Evolutionary conservation across 1,140 invertebrate species (phyloP).

Genomic region (Leptopilina clavipes): DNA sequence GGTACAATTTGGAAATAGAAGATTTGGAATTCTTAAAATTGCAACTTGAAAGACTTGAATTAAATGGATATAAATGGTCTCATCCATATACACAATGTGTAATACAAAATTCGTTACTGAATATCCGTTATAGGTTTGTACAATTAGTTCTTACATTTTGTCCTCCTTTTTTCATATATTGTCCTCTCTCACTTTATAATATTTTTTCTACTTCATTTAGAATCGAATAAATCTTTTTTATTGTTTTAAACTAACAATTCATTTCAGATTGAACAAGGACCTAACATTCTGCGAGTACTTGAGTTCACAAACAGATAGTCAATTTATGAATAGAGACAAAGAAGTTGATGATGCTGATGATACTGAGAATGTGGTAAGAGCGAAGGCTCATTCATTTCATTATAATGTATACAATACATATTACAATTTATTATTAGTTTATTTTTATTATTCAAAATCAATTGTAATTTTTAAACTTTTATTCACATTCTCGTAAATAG

Average conservation of each 20-base stretch:
- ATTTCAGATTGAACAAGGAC: constrained; percentile 46
- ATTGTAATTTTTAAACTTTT: too few relatives aligned
- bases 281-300: constrained; percentile 50
- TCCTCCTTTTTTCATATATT: too few relatives aligned
- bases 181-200: too few relatives aligned
- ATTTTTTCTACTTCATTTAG: too few relatives aligned
- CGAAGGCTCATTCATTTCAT: too few relatives aligned
- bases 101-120: constrained; percentile 84
- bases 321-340: constrained; percentile 38
- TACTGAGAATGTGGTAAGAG: constrained; percentile 2
- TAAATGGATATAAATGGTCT: constrained; percentile 85
- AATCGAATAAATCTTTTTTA: too few relatives aligned
- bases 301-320: constrained; percentile 13
- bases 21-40: constrained; percentile 81
- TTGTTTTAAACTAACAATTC: not conserved
- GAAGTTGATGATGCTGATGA: constrained; percentile 1
- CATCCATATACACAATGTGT: constrained; percentile 89
- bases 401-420: too few relatives aligned
- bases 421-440: not conserved
- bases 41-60: constrained; percentile 81
- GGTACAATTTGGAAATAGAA: constrained; percentile 79
- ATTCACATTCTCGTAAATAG: too few relatives aligned
- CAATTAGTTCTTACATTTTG: too few relatives aligned
- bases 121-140: constrained; percentile 76
- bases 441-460: constrained; percentile 34